Evolutionary conservation across 2,113 vertebrate genomes (phyloP).

Genomic region (Rhodinocichla rosea): DNA sequence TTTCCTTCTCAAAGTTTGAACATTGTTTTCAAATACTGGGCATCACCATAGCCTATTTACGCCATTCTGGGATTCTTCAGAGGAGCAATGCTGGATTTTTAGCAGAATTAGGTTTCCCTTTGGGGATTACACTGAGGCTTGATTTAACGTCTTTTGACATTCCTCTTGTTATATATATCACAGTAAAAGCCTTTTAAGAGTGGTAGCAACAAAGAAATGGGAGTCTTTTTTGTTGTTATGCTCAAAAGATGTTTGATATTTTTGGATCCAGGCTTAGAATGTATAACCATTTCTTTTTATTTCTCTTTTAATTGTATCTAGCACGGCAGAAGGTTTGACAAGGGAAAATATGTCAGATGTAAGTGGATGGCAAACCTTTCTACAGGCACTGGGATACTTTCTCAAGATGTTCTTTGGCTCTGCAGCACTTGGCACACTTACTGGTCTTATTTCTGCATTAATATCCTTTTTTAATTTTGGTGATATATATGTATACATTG

Average conservation of each 20-base stretch:
- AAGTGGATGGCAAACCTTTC: slow-evolving; percentile 92
- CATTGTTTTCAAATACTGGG: not conserved
- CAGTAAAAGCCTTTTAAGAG: slow-evolving; percentile 62
- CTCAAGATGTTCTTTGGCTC: slow-evolving; percentile 99
- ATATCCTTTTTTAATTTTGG: slow-evolving; percentile 83
- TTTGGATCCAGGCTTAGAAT: slow-evolving; percentile 14
- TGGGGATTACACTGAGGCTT: slow-evolving; percentile 13
- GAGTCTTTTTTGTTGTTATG: not conserved
- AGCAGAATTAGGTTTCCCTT: slow-evolving; percentile 41
- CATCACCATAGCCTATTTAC: slow-evolving; percentile 11
- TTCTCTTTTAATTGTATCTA: slow-evolving; percentile 62
- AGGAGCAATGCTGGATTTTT: not conserved
- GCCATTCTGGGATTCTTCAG: not conserved
- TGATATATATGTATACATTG: not conserved
- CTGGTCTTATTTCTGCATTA: slow-evolving; percentile 95
- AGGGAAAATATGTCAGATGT: slow-evolving; percentile 85
- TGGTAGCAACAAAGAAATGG: slow-evolving; percentile 35
- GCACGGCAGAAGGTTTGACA: slow-evolving; percentile 95
- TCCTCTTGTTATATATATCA: slow-evolving; percentile 29
- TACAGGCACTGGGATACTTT: slow-evolving; percentile 93
- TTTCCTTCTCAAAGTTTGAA: not conserved
- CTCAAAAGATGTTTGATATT: slow-evolving; percentile 1
- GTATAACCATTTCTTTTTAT: slow-evolving; percentile 21
- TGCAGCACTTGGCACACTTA: slow-evolving; percentile 93
- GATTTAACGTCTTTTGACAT: slow-evolving; percentile 57